phyloP scores from a whole-genome alignment of 2,797 vertebrate genomes.

The Lagodon rhomboides region DNA sequence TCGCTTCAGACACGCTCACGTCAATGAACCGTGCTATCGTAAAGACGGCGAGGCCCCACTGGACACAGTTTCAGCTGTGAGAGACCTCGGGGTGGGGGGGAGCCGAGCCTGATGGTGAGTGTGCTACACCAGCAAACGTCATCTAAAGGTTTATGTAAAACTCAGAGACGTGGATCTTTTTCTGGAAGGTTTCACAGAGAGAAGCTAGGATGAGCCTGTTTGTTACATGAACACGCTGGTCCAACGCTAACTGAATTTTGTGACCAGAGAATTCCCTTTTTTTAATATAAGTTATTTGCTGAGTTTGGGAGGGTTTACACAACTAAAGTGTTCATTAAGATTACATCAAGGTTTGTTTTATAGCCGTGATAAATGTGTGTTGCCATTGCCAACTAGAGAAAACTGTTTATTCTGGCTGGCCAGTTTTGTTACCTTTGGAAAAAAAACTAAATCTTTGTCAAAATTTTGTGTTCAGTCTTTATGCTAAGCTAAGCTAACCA shows the following conservation, averaged over 20 bases:
- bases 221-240: background rate
- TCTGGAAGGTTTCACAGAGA: background rate
- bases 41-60: constrained; percentile 37
- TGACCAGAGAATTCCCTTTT: background rate
- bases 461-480: background rate
- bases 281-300: background rate
- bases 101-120: constrained; percentile 9
- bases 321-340: background rate
- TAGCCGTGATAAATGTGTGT: background rate
- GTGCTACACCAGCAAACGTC: background rate
- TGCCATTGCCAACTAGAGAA: too few species aligned
- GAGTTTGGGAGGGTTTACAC: constrained; percentile 5
- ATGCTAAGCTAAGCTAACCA: background rate
- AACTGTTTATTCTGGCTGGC: background rate
- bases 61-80: constrained; percentile 45
- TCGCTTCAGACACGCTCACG: constrained; percentile 49
- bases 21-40: constrained; percentile 62
- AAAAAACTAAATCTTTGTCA: too few species aligned
- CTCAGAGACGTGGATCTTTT: constrained; percentile 16
- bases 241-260: background rate
- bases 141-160: constrained; percentile 23
- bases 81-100: background rate
- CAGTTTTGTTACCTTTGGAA: background rate
- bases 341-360: background rate
- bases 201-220: background rate